Base-by-base conservation (phyloP, 2,888 invertebrate species). In the Heliconius erato region DNA sequence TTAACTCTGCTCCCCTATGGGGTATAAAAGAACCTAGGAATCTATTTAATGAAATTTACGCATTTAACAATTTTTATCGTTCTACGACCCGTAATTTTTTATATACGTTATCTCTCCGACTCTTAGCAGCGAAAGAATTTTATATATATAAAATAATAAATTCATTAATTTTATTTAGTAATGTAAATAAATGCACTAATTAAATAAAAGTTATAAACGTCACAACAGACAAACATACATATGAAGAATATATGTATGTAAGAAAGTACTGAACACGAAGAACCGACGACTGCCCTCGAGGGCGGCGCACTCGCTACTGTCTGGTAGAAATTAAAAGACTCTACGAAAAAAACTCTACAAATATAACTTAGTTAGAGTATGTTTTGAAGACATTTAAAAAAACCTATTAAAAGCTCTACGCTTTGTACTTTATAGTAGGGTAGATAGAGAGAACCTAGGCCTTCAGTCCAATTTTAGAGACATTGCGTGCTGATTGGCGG, bases 301-400 rank as follows among this genome's bases (percentile, higher is more conserved):
- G 65, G 78, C 78, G 78, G 78, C 28, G 44, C 78, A 32, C 65
- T 44, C 19, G 16, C 44, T 23, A 68, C 78, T 68, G 78, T n/a
- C 40, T 65, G 19, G 26, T 67, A 19, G 28, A 78, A 28, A 35
- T 65, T 44, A 67, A 44, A 67, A 65, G 40, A 44, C 40, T 12
- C 65, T 67, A 67, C 26, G 26, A 28, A 28, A 28, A 67, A 5
- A 16, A 16, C 26, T 28, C 65, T 67, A 67, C 65, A 28, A 67
- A 6, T 28, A 12, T 67, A 67, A 5, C 2, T 67, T 28, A 28
- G 14, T 67, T 67, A 67, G 2, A 65, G 12, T 59, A n/a, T 23
- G 2, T n/a, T 63, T 63, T 23, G 11, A 63, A 63, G 19, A 54
- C 19, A 6, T 40, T 40, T 40, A 6, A 49, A 19, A 49, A 49